Base-by-base conservation (phyloP, 2,797 vertebrate genomes). In the Merluccius polli region DNA sequence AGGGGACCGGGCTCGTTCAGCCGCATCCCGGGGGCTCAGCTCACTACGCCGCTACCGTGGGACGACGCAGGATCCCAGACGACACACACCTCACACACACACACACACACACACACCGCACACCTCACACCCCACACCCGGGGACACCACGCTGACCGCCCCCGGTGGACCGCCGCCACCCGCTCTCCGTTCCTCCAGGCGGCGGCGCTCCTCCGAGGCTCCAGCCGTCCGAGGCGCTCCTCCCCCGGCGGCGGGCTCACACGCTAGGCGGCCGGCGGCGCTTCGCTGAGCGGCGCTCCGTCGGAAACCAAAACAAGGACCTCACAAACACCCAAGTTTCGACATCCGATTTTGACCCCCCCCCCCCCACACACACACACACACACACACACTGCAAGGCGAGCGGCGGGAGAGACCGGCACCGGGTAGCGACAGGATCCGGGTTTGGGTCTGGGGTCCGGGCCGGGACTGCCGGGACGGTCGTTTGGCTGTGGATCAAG, bases 401-500 rank as follows among this genome's bases (percentile, higher is more conserved):
- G 15, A 78, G 84, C 16, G 65, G 82, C 30, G 74, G 81, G 79
- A 77, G 83, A 83, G 75, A 86, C 84, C 29, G 78, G 86, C n/a
- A n/a, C 79, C 78, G 79, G 79, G 78, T 74, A 81, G 84, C 84
- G 79, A 83, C 86, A 38, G 84, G 79, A 84, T 83, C 73, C 83
- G 73, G 84, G 82, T 73, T 77, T 79, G 75, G 86, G 73, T 71
- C 81, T 44, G 16, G 36, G 83, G 82, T 82, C 83, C 87, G 85
- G 87, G 87, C 87, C 88, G 89, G 89, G 90, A 80, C 87, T 71
- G n/a, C n/a, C n/a, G n/a, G n/a, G n/a, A n/a, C n/a, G n/a, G n/a
- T n/a, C n/a, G n/a, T n/a, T n/a, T n/a, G n/a, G n/a, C n/a, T n/a
- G n/a, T n/a, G 89, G 85, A 88, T 88, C 84, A 88, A 88, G 74